These are phyloP conservation scores for Pseudobourletiella spinata DNA, from an alignment of 1,140 invertebrate genomes.

Conservation along the genomic window DNA sequence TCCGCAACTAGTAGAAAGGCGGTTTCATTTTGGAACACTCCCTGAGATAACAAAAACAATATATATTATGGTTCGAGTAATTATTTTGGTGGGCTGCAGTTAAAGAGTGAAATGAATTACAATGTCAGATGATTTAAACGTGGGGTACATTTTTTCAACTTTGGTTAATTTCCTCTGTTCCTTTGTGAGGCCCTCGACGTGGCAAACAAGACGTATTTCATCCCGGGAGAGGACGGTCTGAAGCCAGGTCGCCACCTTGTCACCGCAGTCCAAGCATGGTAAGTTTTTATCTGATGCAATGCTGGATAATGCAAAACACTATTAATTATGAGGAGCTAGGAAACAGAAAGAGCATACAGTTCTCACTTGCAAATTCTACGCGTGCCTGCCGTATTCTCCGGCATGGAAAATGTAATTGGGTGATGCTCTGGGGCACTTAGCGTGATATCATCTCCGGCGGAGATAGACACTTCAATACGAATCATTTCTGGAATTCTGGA, in stretches of 20 bases:
- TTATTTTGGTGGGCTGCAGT: neutral
- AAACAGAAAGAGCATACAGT: neutral
- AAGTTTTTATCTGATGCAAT: slow-evolving; percentile 18
- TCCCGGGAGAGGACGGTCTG: slow-evolving; percentile 34
- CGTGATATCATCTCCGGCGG: slow-evolving; percentile 15
- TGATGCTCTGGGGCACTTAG: slow-evolving; percentile 24
- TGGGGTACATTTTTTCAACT: slow-evolving; percentile 1
- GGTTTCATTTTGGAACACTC: slow-evolving; percentile 39
- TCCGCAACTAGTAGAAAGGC: slow-evolving; percentile 39
- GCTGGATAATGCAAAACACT: neutral
- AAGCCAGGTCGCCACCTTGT: slow-evolving; percentile 39
- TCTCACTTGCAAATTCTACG: slow-evolving; percentile 3
- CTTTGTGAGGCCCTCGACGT: slow-evolving; percentile 25
- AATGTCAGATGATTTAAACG: slow-evolving; percentile 18
- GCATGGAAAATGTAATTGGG: slow-evolving; percentile 18
- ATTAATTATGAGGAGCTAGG: neutral
- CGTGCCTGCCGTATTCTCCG: neutral
- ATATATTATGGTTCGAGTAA: neutral
- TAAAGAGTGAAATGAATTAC: neutral
- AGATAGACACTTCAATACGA: slow-evolving; percentile 9
- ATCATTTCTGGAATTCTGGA: slow-evolving; percentile 17
- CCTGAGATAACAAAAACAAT: slow-evolving; percentile 27
- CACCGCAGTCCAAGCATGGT: slow-evolving; percentile 39
- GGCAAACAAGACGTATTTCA: slow-evolving; percentile 36
- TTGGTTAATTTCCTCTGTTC: slow-evolving; percentile 32